Conservation (phyloP, 1,140 invertebrate genomes). For the Reticulitermes speratus region DNA sequence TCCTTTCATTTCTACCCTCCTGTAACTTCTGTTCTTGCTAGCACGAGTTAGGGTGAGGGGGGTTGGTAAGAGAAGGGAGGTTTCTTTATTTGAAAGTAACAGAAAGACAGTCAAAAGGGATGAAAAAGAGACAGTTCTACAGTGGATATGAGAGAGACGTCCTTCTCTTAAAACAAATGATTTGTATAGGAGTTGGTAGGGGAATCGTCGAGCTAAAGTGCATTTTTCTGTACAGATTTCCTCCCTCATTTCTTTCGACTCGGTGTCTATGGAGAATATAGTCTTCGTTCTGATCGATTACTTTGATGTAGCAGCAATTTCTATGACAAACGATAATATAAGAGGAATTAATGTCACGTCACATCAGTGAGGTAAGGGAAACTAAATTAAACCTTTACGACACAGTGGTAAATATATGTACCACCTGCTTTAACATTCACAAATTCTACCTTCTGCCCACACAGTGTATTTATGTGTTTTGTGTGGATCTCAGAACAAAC, state of each 20-base stretch:
- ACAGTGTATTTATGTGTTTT: too few relatives aligned
- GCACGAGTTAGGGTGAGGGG: background rate
- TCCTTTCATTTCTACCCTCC: background rate
- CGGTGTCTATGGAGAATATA: background rate
- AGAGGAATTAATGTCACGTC: too few relatives aligned
- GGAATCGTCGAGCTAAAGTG: background rate
- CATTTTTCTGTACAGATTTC: background rate
- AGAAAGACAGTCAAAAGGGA: background rate
- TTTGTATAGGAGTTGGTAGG: background rate
- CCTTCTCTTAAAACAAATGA: background rate
- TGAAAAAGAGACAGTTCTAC: background rate
- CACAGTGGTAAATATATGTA: too few relatives aligned
- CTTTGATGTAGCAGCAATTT: background rate
- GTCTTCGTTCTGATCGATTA: background rate
- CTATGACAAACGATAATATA: too few relatives aligned
- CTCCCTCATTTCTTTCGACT: background rate
- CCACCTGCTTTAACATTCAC: too few relatives aligned
- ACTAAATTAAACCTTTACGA: too few relatives aligned
- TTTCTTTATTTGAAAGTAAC: background rate
- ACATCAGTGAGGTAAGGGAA: too few relatives aligned
- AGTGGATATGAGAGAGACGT: background rate
- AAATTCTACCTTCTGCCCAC: too few relatives aligned
- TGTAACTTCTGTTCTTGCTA: background rate
- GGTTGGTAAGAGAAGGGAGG: background rate
- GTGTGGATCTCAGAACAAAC: too few relatives aligned